Evolutionary conservation across 2,888 invertebrate genomes (phyloP).

Genomic region (Tethea ocularis): DNA sequence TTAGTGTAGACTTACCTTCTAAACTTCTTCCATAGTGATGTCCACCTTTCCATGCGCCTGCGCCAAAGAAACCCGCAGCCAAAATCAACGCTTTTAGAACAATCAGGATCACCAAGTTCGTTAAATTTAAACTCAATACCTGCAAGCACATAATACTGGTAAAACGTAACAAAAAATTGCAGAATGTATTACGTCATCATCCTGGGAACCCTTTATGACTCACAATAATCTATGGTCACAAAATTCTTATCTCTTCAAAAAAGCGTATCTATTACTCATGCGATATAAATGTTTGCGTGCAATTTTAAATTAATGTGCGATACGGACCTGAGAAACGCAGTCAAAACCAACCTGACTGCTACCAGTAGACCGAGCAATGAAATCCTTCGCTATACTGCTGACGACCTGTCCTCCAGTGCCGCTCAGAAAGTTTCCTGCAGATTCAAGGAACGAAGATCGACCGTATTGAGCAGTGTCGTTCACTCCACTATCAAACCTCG

Average conservation of each 20-base stretch:
- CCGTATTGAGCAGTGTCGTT: constrained; percentile 61
- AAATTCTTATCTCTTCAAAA: constrained; percentile 27
- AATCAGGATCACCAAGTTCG: constrained; percentile 90
- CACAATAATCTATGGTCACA: constrained; percentile 8
- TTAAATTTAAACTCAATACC: constrained; percentile 92
- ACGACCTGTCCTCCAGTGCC: constrained; percentile 81
- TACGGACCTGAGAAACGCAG: constrained; percentile 82
- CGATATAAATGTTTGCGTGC: constrained; percentile 57
- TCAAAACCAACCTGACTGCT: constrained; percentile 87
- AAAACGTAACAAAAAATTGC: not conserved
- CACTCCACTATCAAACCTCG: constrained; percentile 53
- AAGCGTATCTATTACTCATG: constrained; percentile 40
- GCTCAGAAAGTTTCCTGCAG: constrained; percentile 71
- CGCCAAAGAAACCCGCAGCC: constrained; percentile 91
- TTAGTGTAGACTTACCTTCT: constrained; percentile 69
- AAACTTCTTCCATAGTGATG: constrained; percentile 82
- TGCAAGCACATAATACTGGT: constrained; percentile 44
- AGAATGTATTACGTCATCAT: constrained; percentile 24
- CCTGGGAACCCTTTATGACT: not conserved
- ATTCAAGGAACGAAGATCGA: constrained; percentile 65
- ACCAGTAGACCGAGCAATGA: constrained; percentile 87
- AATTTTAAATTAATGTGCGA: constrained; percentile 56
- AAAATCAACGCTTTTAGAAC: constrained; percentile 92
- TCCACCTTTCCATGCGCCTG: constrained; percentile 86
- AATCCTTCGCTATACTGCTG: constrained; percentile 85